phyloP scores from a whole-genome alignment of 2,797 vertebrate genomes.

The Enteromius treurensis region DNA sequence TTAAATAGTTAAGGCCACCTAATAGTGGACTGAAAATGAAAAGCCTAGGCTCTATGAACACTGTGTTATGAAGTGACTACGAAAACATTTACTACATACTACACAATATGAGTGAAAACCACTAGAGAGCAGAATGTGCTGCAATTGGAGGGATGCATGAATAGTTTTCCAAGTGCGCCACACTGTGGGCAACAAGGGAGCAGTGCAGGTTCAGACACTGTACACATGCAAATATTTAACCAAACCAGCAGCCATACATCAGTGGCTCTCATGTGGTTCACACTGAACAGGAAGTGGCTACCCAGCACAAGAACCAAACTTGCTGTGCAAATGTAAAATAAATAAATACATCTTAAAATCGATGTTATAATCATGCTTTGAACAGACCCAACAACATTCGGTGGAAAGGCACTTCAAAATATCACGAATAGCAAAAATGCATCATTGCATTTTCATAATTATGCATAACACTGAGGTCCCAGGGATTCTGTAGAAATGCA shows the following conservation, averaged over 20 bases:
- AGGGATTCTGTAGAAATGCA: neutral
- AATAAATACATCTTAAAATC: neutral
- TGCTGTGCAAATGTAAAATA: neutral
- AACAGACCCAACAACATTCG: neutral
- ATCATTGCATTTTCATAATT: no score
- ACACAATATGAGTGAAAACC: neutral
- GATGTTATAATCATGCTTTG: neutral
- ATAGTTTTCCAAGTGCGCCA: slow-evolving; percentile 46
- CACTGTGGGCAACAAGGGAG: slow-evolving; percentile 47
- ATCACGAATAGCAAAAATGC: neutral
- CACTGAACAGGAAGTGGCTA: neutral
- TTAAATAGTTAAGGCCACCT: no score
- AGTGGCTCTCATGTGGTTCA: neutral
- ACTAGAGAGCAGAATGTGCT: neutral
- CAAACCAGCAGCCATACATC: neutral
- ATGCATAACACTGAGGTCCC: neutral
- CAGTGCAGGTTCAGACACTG: neutral
- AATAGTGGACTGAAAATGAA: no score
- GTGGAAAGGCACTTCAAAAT: neutral
- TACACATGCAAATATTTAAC: neutral
- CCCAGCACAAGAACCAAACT: neutral
- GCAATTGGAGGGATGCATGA: neutral
- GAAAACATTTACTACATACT: neutral
- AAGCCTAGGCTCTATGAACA: neutral
- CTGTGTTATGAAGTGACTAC: neutral